These are phyloP conservation scores for Ischnus inquisitorius DNA, from an alignment of 2,888 invertebrate genomes.

Conservation along the genomic window DNA sequence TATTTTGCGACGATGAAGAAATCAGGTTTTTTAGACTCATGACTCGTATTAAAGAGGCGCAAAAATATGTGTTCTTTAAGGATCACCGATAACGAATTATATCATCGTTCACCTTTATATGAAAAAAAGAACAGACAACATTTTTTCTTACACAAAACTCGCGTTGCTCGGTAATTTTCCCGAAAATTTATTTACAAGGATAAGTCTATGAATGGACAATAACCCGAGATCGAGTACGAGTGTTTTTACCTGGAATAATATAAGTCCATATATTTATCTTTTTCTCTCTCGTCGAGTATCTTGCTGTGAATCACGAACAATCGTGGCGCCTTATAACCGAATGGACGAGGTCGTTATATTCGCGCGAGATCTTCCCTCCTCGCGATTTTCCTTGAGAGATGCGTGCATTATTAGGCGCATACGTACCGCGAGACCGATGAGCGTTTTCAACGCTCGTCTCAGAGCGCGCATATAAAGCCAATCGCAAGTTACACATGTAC, in stretches of 20 bases:
- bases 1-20: too few relatives aligned
- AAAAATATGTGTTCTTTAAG: too few relatives aligned
- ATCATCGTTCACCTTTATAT: too few relatives aligned
- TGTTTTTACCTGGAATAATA: neutral
- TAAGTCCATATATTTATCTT: too few relatives aligned
- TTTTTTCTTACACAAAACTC: neutral
- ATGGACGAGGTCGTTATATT: conserved; percentile 51
- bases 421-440: conserved; percentile 41
- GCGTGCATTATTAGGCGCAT: conserved; percentile 44
- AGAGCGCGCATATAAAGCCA: conserved; percentile 30
- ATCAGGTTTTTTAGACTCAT: too few relatives aligned
- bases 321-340: neutral
- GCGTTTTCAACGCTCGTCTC: conserved; percentile 41
- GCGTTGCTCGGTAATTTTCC: neutral
- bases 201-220: neutral
- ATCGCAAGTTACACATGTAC: conserved; percentile 6
- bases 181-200: neutral
- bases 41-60: too few relatives aligned
- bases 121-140: too few relatives aligned
- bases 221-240: neutral
- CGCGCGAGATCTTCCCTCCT: neutral
- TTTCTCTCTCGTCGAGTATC: conserved; percentile 5
- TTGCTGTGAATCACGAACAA: conserved; percentile 36
- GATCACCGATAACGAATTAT: too few relatives aligned
- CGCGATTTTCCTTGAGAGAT: conserved; percentile 36